phyloP scores from a whole-genome alignment of 2,797 vertebrate genomes.

The Semotilus atromaculatus region DNA sequence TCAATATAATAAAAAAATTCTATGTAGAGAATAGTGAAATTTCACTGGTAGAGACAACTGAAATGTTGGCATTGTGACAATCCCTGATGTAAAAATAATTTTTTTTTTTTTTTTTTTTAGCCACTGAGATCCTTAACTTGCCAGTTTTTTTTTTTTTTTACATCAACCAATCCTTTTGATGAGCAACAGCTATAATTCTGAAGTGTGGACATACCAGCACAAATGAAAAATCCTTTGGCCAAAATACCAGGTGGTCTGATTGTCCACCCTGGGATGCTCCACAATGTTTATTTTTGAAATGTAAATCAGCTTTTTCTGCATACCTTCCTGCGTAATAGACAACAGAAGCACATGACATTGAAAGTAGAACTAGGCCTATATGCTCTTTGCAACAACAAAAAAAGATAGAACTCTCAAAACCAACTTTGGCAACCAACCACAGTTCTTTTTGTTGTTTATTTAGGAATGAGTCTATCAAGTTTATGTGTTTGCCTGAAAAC shows the following conservation, averaged over 20 bases:
- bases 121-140: neutral
- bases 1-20: no score
- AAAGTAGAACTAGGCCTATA: no score
- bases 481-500: conserved; percentile 2
- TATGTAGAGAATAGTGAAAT: no score
- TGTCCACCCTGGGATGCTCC: conserved; percentile 28
- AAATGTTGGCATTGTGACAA: neutral
- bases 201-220: conserved; percentile 11
- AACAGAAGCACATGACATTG: no score
- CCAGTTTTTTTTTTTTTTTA: neutral
- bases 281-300: conserved; percentile 19
- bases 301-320: conserved; percentile 5
- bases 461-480: neutral
- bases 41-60: neutral
- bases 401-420: neutral
- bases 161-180: neutral
- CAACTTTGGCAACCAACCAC: neutral
- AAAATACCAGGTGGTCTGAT: conserved; percentile 19
- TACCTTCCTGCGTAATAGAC: neutral
- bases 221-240: conserved; percentile 7
- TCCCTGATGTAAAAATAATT: neutral
- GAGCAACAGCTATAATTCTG: neutral
- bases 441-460: neutral
- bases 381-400: neutral
- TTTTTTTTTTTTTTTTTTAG: neutral